Evolutionary conservation across 2,113 vertebrate genomes (phyloP), one percentile per base, ranked within the genome.

Genomic region (Apaloderma vittatum): DNA sequence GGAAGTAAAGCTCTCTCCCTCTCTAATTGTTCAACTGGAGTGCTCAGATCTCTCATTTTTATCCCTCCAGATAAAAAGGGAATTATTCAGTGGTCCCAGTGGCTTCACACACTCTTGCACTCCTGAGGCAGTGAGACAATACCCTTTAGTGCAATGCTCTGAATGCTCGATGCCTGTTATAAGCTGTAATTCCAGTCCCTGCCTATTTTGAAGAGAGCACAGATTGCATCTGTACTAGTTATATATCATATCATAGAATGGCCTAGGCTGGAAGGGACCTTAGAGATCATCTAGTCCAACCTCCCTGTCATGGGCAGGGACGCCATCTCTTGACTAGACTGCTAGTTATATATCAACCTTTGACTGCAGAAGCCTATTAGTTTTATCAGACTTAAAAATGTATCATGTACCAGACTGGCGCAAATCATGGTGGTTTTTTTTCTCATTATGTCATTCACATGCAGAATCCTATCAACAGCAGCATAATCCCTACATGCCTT

Each of bases 41-140:
- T 21, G 22, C 40, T 85, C 20, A 29, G n/a, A 21, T 34, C 15
- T 74, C 48, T 37, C 36, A 26, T 71, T 75, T 75, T 63, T 20
- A 20, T 27, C 46, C 10, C 12, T 11, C 9, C 24, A 52, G 18
- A 61, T 54, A 81, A 34, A 46, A 95, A 61, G 30, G 73, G 23
- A 66, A 9, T 36, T 32, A 67, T 16, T n/a, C 0, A 0, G 1
- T 59, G 23, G 30, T 55, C 61, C 24, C 30, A 23, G 21, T 78
- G 45, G 17, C 48, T 81, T 84, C 57, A 58, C 36, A 36, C 16
- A 77, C 10, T 8, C 19, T 54, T 58, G 36, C 14, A 54, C 3
- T 1, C 14, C 16, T 27, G 19, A 76, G 16, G 32, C 63, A 87
- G 36, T 59, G 51, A 36, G 12, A 34, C 32, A 49, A 12, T 4